Conservation (phyloP, 2,888 invertebrate species). For the Pseudococcus longispinus region DNA sequence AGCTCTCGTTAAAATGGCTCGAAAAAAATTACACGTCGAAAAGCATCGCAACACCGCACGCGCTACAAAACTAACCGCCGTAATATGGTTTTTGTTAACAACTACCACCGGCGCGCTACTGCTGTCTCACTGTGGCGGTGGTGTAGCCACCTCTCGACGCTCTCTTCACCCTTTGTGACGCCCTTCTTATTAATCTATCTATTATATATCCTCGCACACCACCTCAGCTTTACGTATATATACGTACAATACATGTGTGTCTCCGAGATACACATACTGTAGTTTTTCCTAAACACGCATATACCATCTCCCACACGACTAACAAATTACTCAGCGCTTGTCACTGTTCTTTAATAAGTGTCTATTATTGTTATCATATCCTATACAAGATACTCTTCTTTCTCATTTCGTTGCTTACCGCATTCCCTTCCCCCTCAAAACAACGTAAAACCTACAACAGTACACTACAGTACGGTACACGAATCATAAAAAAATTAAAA, state of each 20-base stretch:
- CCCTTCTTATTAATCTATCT: constrained; percentile 38
- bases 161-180: constrained; percentile 10
- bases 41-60: constrained; percentile 51
- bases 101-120: constrained; percentile 45
- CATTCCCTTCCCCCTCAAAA: background rate
- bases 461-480: background rate
- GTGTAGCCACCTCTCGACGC: constrained; percentile 23
- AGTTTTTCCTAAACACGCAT: constrained; percentile 14
- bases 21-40: constrained; percentile 33
- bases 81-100: constrained; percentile 54
- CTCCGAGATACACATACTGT: background rate
- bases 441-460: background rate
- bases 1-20: background rate
- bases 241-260: background rate
- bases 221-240: background rate
- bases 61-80: constrained; percentile 54
- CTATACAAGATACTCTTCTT: background rate
- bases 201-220: background rate
- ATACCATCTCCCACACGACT: constrained; percentile 26
- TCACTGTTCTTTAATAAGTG: constrained; percentile 39
- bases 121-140: background rate
- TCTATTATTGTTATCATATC: constrained; percentile 41
- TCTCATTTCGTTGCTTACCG: background rate
- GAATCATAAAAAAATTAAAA: constrained; percentile 47
- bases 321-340: constrained; percentile 45